Evolutionary conservation across 2,113 vertebrate species (phyloP).

Genomic region (Microcebus ravelobensis): DNA sequence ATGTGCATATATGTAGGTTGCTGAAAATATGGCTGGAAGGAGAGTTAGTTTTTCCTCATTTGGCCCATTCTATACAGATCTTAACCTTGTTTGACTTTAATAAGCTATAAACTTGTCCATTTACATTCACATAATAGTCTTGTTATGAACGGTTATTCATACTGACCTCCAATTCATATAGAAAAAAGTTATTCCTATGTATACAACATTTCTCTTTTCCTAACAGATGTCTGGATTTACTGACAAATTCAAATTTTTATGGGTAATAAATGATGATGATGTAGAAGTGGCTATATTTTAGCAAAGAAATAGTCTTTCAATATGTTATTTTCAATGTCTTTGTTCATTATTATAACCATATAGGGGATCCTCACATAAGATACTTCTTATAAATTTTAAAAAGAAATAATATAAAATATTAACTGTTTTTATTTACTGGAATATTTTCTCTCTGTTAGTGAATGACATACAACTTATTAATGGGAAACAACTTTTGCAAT

Average conservation of each 20-base stretch:
- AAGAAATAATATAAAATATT: constrained; percentile 16
- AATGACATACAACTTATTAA: neutral
- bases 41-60: neutral
- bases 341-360: constrained; percentile 21
- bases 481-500: neutral
- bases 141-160: neutral
- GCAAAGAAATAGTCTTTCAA: neutral
- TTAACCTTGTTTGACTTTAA: neutral
- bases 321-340: constrained; percentile 1
- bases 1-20: neutral
- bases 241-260: neutral
- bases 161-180: neutral
- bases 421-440: neutral
- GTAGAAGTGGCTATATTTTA: neutral
- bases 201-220: neutral
- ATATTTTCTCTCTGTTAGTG: neutral
- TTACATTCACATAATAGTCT: neutral
- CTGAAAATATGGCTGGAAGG: neutral
- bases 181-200: neutral
- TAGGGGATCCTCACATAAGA: neutral
- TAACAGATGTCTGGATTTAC: neutral
- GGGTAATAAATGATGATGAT: neutral
- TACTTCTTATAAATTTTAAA: constrained; percentile 25
- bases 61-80: neutral
- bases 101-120: neutral